Base-by-base conservation (phyloP, 2,888 invertebrate genomes). In the Hybos culiciformis region DNA sequence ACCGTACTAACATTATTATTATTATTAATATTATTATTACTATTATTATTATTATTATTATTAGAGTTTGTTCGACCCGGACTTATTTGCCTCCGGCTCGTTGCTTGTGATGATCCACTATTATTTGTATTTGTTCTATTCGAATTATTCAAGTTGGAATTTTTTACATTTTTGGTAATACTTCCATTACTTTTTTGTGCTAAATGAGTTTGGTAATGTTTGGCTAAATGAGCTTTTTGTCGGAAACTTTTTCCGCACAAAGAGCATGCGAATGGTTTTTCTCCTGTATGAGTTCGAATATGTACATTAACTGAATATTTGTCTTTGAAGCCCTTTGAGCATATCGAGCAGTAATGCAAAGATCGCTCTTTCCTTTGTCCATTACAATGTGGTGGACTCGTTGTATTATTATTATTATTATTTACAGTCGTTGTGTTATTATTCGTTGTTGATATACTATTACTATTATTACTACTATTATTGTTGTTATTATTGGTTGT, bases 291-390 rank as follows among this genome's bases (percentile, higher is more conserved):
- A 20, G 96, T 96, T 54, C 96, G 75, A 53, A 96, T 88, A 67
- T 97, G 97, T 37, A 96, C 96, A 63, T 96, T 96, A 43, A 97
- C 91, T 48, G 94, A 87, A 74, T 97, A 97, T 65, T 91, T 91
- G 66, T 91, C 91, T 66, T 91, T 91, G 68, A 91, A 91, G 5
- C 90, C 90, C 62, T 88, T 90, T 55, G 85, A 86, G 67, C 88
- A 94, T 65, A 96, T 85, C 63, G 86, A 80, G 72, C 97, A 80
- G 67, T 92, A 83, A 67, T 98, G 83, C 51, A 94, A 68, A 46
- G 91, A 82, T 53, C 91, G 73, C 60, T 90, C 90, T 59, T 88
- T 88, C 11, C 86, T 72, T 14, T 80, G 80, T n/a, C 80, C 76
- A 52, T 80, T 78, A 43, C 78, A 78, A 24, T 57, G 56, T 5